Conservation (phyloP, 2,797 vertebrate species). For the Pangasius macronema region DNA sequence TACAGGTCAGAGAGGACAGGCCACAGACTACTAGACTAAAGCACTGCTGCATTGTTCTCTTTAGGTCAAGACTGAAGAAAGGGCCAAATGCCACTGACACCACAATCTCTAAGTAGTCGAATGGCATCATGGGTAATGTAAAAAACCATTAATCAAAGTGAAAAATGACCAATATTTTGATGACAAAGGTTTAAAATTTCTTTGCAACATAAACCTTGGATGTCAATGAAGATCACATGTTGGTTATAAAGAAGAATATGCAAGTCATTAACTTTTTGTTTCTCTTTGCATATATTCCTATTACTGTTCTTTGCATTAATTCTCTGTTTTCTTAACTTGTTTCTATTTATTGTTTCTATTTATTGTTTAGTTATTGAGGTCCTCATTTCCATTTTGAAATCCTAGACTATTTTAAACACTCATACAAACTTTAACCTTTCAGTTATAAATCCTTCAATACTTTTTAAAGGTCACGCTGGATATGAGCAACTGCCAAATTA, state of each 20-base stretch:
- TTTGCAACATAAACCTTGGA: background rate
- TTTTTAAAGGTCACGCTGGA: background rate
- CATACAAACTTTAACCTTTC: background rate
- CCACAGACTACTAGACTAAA: background rate
- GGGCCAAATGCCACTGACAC: background rate
- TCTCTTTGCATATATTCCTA: background rate
- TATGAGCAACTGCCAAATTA: background rate
- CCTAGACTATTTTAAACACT: background rate
- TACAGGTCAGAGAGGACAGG: background rate
- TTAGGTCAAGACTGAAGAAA: background rate
- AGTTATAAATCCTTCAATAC: background rate
- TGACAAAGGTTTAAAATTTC: background rate
- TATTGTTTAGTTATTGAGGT: background rate
- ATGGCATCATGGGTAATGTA: background rate
- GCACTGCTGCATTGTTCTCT: background rate
- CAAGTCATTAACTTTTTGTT: background rate
- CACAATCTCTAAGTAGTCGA: background rate
- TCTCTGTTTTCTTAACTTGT: background rate
- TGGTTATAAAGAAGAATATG: background rate
- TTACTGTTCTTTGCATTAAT: background rate
- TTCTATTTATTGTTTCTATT: background rate
- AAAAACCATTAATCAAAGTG: background rate
- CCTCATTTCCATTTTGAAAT: background rate
- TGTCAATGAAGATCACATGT: background rate
- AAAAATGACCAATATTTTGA: background rate